Conservation (phyloP, 2,888 invertebrate species). For the Pherbina coryleti region DNA sequence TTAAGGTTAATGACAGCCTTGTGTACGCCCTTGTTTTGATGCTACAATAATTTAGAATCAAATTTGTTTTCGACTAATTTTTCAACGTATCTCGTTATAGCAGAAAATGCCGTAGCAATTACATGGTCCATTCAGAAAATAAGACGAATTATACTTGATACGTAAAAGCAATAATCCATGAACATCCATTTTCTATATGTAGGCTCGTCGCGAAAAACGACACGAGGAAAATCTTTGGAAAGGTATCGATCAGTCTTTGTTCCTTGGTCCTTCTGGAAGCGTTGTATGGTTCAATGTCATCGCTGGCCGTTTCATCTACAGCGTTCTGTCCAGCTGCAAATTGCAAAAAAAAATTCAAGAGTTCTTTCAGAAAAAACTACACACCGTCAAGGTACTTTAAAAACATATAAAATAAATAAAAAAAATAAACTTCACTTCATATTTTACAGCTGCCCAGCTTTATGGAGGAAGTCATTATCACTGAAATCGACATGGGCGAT, state of each 20-base stretch:
- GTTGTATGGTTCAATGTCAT: slow-evolving; percentile 68
- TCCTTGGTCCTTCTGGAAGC: slow-evolving; percentile 67
- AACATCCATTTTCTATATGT: slow-evolving; percentile 29
- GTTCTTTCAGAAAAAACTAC: slow-evolving; percentile 67
- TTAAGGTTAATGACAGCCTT: no score
- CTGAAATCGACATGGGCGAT: slow-evolving; percentile 78
- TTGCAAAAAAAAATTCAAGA: slow-evolving; percentile 65
- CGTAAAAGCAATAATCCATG: not conserved
- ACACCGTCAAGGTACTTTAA: slow-evolving; percentile 62
- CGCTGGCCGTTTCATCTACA: slow-evolving; percentile 65
- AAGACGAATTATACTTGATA: not conserved
- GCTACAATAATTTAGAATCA: no score
- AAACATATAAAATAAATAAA: not conserved
- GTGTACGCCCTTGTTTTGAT: no score
- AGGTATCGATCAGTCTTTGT: slow-evolving; percentile 67
- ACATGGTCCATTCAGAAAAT: not conserved
- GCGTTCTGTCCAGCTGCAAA: slow-evolving; percentile 60
- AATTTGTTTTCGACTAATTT: not conserved
- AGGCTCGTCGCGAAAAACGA: slow-evolving; percentile 64
- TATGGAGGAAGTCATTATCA: slow-evolving; percentile 82
- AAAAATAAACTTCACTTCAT: not conserved
- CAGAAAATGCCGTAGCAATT: no score
- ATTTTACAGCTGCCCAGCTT: slow-evolving; percentile 80
- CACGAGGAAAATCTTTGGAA: slow-evolving; percentile 68
- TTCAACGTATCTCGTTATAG: not conserved